Base-by-base conservation (phyloP, 2,113 vertebrate genomes). In the Myotis brandtii region DNA sequence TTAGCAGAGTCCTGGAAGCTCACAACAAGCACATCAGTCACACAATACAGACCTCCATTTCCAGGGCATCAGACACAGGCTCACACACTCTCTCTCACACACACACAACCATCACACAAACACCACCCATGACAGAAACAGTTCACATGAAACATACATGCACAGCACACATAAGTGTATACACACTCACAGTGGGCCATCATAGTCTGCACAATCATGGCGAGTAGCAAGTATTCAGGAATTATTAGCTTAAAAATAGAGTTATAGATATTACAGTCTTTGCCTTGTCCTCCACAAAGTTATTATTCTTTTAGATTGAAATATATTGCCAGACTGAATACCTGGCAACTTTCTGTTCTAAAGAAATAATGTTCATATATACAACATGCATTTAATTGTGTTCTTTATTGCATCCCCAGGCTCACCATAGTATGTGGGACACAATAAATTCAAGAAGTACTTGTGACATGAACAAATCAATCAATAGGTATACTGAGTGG, bases 11-110 rank as follows among this genome's bases (percentile, higher is more conserved):
- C 75, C 94, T 0, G 0, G 95, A 97, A 91, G 76, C 96, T 95
- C 86, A 56, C 67, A 96, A 95, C 90, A 94, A 98, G 95, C 96
- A 96, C 92, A 97, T 93, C 77, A 91, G 97, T 97, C 83, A 97
- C 96, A 96, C n/a, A 92, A 94, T 81, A 93, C 16, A 95, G 72
- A 97, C 76, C 66, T 97, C 50, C 52, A 83, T 96, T 72, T 94
- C 30, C 64, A 93, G 6, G 1, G 56, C 67, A 16, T 52, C 30
- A 95, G 25, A 52, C 9, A 34, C 4, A 95, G 52, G 46, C 3
- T 94, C 92, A 91, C n/a, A 86, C 20, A 89, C n/a, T 82, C 17
- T 54, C 37, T 40, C 40, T 30, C 1, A 52, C n/a, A 37, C 72
- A 91, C 18, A 82, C 6, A 54, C 48, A 97, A n/a, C 46, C 3